Evolutionary conservation across 2,888 invertebrate genomes (phyloP).

Genomic region (Dicranocentrus wangi): DNA sequence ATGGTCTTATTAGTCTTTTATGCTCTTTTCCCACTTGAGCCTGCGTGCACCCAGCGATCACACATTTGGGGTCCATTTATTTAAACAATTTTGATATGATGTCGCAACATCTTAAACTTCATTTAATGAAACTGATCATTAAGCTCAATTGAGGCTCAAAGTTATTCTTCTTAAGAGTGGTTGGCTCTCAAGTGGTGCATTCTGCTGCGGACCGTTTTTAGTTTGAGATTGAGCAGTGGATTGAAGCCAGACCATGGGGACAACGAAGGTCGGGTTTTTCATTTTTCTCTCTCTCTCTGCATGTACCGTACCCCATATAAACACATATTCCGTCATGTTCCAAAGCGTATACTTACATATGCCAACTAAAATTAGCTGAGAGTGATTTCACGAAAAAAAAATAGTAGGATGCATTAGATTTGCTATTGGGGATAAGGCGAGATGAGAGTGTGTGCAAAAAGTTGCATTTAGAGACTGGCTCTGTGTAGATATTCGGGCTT

Average conservation of each 20-base stretch:
- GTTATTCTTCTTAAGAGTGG: constrained; percentile 47
- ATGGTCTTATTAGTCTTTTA: too few relatives aligned
- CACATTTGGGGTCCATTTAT: constrained; percentile 21
- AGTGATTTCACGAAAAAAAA: constrained; percentile 42
- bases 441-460: too few relatives aligned
- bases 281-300: constrained; percentile 8
- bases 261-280: constrained; percentile 59
- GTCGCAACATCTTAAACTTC: constrained; percentile 36
- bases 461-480: constrained; percentile 31
- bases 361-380: constrained; percentile 60
- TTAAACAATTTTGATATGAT: constrained; percentile 52
- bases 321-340: constrained; percentile 36
- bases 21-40: too few relatives aligned
- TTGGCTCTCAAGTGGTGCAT: constrained; percentile 12
- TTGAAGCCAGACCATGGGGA: constrained; percentile 63
- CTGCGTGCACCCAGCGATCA: background rate
- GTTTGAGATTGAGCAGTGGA: constrained; percentile 56
- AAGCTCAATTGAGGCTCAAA: constrained; percentile 62
- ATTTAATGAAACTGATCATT: constrained; percentile 60
- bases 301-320: background rate
- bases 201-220: constrained; percentile 7
- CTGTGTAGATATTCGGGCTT: constrained; percentile 30
- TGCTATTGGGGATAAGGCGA: constrained; percentile 9
- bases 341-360: too few relatives aligned
- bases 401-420: background rate